A percentile compares a stretch with the other conserved stretches of the same genome.
These are phyloP conservation scores for Acrocyrtus sp. DNA, from an alignment of 2,888 invertebrate species.

Conservation along the genomic window DNA sequence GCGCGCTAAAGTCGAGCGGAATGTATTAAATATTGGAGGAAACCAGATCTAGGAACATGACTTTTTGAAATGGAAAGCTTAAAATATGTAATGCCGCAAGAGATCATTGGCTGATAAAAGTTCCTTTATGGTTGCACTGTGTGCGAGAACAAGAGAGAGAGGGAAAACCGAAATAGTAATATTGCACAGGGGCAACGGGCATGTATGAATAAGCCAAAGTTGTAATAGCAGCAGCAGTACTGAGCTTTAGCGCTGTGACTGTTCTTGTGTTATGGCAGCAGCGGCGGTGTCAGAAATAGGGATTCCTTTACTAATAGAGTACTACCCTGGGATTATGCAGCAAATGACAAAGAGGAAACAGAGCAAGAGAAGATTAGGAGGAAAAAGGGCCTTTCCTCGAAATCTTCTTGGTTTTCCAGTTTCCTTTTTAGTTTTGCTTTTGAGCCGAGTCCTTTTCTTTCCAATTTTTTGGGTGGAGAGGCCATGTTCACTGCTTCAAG, in stretches of 20 bases:
- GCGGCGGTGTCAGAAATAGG: slow-evolving; percentile 10
- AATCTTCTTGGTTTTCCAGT: slow-evolving; percentile 14
- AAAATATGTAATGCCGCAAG: slow-evolving; percentile 24
- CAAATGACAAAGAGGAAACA: slow-evolving; percentile 18
- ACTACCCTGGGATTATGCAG: slow-evolving; percentile 7
- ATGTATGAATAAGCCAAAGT: too few species aligned
- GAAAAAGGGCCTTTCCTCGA: slow-evolving; percentile 11
- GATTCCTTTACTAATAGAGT: slow-evolving; percentile 15
- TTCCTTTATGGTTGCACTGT: neutral
- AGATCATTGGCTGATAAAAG: slow-evolving; percentile 30
- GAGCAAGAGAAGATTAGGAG: neutral
- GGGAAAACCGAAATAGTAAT: neutral
- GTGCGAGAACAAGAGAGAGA: neutral
- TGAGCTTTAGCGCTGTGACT: too few species aligned
- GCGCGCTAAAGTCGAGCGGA: too few species aligned
- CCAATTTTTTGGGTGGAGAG: too few species aligned
- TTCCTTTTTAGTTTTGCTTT: neutral
- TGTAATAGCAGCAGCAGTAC: neutral
- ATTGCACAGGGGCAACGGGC: too few species aligned
- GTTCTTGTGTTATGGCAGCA: too few species aligned
- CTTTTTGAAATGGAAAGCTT: slow-evolving; percentile 27
- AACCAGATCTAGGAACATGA: slow-evolving; percentile 8
- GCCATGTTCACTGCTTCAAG: too few species aligned
- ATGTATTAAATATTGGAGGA: slow-evolving; percentile 10
- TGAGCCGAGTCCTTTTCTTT: neutral